Evolutionary conservation across 2,888 invertebrate species (phyloP).

Genomic region (Nebria brevicollis): DNA sequence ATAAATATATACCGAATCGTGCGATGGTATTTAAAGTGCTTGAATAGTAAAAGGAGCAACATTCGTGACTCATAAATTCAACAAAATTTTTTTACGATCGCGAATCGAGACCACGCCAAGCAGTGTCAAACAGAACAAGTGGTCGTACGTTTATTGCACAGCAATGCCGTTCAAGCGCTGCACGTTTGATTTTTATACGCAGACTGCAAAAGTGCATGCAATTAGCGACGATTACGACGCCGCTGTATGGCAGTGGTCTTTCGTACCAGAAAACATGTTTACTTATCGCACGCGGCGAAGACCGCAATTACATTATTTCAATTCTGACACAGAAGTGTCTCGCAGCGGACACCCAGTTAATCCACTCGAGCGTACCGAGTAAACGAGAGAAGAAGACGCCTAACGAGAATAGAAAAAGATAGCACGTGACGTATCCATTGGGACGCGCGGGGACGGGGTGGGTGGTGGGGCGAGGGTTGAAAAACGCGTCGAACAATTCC

Average conservation of each 20-base stretch:
- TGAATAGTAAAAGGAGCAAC: too few relatives aligned
- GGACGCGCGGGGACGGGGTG: conserved; percentile 3
- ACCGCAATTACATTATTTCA: conserved; percentile 30
- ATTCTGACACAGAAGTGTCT: conserved; percentile 12
- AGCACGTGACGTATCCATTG: background rate
- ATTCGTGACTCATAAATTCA: too few relatives aligned
- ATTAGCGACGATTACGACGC: background rate
- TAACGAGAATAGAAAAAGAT: background rate
- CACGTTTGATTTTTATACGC: too few relatives aligned
- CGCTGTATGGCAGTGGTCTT: background rate
- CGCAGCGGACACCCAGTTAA: background rate
- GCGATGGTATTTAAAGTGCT: too few relatives aligned
- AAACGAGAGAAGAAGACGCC: background rate
- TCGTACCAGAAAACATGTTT: conserved; percentile 11
- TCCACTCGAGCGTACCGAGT: background rate
- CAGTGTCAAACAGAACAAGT: too few relatives aligned
- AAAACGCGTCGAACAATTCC: conserved; percentile 33
- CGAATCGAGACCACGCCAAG: too few relatives aligned
- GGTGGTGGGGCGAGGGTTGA: background rate
- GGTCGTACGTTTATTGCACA: too few relatives aligned
- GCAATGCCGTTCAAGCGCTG: too few relatives aligned
- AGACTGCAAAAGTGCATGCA: too few relatives aligned
- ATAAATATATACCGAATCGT: background rate
- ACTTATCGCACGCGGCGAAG: conserved; percentile 21
- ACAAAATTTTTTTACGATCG: too few relatives aligned